Evolutionary conservation across 2,888 invertebrate species (phyloP), one percentile per base, ranked within the genome.

Genomic region (Amiota minor): DNA sequence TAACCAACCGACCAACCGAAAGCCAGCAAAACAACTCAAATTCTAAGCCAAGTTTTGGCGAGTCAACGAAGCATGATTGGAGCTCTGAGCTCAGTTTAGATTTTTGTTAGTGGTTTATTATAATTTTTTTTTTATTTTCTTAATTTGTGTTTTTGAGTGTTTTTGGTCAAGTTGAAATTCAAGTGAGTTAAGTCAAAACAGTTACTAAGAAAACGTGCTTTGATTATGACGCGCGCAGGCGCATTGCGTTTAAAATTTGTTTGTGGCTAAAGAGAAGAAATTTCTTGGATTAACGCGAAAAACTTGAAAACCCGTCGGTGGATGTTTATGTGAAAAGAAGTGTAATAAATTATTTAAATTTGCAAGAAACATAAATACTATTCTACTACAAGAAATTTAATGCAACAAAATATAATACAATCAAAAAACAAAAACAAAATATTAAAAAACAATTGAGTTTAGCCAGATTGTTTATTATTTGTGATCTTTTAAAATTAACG

Each of bases 221-320:
- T 76, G 72, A 76, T 76, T 45, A 77, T 76, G 81, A 83, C 83
- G 81, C 84, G 82, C 83, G 83, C 82, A 82, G 77, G 77, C 83
- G 83, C 84, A 83, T 71, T 14, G 20, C 59, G 61, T 70, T 75
- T 73, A 75, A 74, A 76, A 35, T 59, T 56, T 23, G 49, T 9
- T 35, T 35, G 35, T 35, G 35, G 35, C 4, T 35, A 35, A 35
- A 35, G 35, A 35, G 35, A 70, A 47, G 18, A 53, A 74, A 79
- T 81, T 80, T 35, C 35, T 35, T 35, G 35, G 35, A 35, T 35
- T 35, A 35, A 4, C 6, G 75, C 81, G 82, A 79, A 69, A 75
- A 73, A 46, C 64, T 50, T 45, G n/a, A 18, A 67, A 67, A 50
- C 23, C 67, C 67, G 67, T 23, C 67, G 67, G 50, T 50, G 3